phyloP scores from a whole-genome alignment of 2,113 vertebrate genomes.

The Ranitomeya imitator region DNA sequence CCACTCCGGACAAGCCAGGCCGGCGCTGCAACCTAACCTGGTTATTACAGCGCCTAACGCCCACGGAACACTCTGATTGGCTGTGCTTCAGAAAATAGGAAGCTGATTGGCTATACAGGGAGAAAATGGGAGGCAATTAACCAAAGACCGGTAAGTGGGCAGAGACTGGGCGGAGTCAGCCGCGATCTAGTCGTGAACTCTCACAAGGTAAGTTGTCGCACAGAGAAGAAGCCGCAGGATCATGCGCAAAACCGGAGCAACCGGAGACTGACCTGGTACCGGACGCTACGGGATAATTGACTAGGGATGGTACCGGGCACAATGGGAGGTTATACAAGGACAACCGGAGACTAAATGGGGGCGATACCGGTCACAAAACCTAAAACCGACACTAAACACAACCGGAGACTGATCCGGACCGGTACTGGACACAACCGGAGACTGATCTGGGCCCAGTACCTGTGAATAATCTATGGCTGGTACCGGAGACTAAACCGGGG shows the following conservation, averaged over 20 bases:
- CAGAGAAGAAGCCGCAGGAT: slow-evolving; percentile 93
- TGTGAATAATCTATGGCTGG: too few relatives aligned
- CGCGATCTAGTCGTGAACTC: slow-evolving; percentile 67
- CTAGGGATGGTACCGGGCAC: too few relatives aligned
- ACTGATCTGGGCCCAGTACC: too few relatives aligned
- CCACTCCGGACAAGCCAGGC: slow-evolving; percentile 61
- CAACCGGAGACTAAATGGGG: slow-evolving; percentile 26
- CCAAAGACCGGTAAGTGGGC: background rate
- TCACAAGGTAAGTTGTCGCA: slow-evolving; percentile 94
- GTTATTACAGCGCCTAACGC: slow-evolving; percentile 73
- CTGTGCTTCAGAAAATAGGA: slow-evolving; percentile 63
- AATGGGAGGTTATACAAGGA: too few relatives aligned
- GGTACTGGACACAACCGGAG: too few relatives aligned
- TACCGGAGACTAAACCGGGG: too few relatives aligned
- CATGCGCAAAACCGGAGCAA: slow-evolving; percentile 89
- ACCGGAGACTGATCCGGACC: too few relatives aligned
- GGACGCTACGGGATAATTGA: too few relatives aligned
- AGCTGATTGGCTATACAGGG: slow-evolving; percentile 74
- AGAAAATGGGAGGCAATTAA: background rate
- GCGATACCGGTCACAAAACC: too few relatives aligned
- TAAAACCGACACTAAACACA: too few relatives aligned
- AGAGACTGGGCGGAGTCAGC: slow-evolving; percentile 52
- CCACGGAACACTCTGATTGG: slow-evolving; percentile 64
- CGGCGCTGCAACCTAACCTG: slow-evolving; percentile 83
- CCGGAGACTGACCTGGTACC: too few relatives aligned